Base-by-base conservation (phyloP, 2,797 vertebrate species). In the Xenopus petersii region DNA sequence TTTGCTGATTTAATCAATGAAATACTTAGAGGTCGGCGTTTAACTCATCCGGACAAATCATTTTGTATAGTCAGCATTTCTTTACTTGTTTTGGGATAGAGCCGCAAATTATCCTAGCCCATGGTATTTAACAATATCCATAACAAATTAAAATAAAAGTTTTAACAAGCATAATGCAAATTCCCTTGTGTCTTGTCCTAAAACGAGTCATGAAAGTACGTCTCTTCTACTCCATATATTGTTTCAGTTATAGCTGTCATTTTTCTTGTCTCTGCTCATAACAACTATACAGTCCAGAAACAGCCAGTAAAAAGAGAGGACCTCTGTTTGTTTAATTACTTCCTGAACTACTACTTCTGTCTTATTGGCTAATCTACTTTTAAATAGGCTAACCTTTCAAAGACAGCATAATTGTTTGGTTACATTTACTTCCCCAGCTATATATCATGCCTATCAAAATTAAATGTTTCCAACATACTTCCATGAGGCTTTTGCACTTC, bases 241-340 rank as follows among this genome's bases (percentile, higher is more conserved):
- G 36, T 42, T 42, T 42, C 8, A 9, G 83, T 68, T 70, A 84
- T 75, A 63, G 82, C 83, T 86, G 84, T 88, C 86, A 83, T 87
- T 89, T 89, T 86, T 86, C 86, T 86, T 92, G 89, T 93, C 92
- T 88, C 83, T 90, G 80, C 89, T 88, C 88, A 89, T 92, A 93
- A 92, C 82, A 81, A 81, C 85, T 89, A 87, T 87, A 87, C 77
- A 91, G 89, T 85, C 87, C 89, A 93, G 91, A 89, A 91, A 84
- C 81, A 64, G 64, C 71, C 81, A 85, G 83, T 86, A 83, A 89
- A 88, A 88, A 86, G 83, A 82, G 87, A 88, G 86, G 87, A 82
- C 87, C 86, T 86, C 84, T 89, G 85, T 84, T 89, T 86, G 79
- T 87, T 88, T 91, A 92, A 92, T 93, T 91, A 82, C 86, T 93